Evolutionary conservation across 2,888 invertebrate species (phyloP).

Genomic region (Antheraea yamamai): DNA sequence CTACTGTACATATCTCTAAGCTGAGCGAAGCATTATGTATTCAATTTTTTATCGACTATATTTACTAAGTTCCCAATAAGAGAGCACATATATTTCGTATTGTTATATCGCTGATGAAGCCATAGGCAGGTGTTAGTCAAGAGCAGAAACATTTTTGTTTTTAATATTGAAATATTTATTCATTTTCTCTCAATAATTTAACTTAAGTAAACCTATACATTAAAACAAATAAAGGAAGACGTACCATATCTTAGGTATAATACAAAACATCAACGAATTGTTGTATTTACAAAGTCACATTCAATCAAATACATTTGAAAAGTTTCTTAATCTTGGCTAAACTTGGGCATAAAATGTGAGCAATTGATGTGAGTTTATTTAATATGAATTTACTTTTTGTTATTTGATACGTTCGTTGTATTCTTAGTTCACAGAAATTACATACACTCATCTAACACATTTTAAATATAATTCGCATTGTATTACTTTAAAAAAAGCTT

Average conservation of each 20-base stretch:
- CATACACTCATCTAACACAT: not conserved
- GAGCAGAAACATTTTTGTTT: not conserved
- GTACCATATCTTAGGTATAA: slow-evolving; percentile 59
- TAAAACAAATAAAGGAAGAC: slow-evolving; percentile 80
- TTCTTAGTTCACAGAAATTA: not conserved
- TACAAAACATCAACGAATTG: slow-evolving; percentile 65
- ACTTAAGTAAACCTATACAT: slow-evolving; percentile 71
- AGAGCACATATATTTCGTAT: not conserved
- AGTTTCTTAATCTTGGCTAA: not conserved
- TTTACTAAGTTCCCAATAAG: not conserved
- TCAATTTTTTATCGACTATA: not conserved
- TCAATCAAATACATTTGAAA: slow-evolving; percentile 16
- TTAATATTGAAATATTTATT: slow-evolving; percentile 76
- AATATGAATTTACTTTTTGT: not conserved
- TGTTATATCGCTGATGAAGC: not conserved
- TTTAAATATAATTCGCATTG: not conserved
- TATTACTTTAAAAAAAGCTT: not conserved
- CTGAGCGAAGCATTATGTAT: not conserved
- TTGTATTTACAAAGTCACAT: slow-evolving; percentile 73
- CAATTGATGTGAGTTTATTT: not conserved
- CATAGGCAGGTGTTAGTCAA: not conserved
- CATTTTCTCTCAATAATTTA: slow-evolving; percentile 79
- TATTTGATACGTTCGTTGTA: not conserved
- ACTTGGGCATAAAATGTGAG: not conserved
- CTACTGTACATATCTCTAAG: not conserved